A percentile compares a stretch with the other conserved stretches of the same genome.
Evolutionary conservation across 2,888 invertebrate species (phyloP).

Genomic region (Xanthorhoe designata): DNA sequence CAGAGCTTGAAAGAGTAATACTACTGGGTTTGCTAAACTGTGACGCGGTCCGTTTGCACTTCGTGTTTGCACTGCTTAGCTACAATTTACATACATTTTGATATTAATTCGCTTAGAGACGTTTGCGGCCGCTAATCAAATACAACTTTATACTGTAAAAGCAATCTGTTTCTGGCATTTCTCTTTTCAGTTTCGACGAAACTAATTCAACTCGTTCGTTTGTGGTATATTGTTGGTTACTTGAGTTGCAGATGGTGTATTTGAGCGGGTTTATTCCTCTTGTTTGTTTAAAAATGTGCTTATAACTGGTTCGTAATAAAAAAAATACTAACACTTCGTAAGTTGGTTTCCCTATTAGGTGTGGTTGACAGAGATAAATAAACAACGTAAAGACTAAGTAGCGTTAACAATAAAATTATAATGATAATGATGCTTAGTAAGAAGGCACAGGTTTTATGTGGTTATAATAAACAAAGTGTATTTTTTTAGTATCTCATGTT

Average conservation of each 20-base stretch:
- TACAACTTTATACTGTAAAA: conserved; percentile 25
- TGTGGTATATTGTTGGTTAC: conserved; percentile 17
- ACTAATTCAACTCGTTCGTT: conserved; percentile 30
- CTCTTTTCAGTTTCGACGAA: conserved; percentile 24
- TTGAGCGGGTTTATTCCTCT: not conserved
- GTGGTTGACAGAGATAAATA: too few species aligned
- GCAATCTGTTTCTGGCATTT: conserved; percentile 19
- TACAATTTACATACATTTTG: conserved; percentile 42
- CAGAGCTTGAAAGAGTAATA: not conserved
- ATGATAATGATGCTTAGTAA: not conserved
- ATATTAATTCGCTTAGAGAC: conserved; percentile 35
- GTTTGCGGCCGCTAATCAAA: conserved; percentile 35
- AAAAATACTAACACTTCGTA: not conserved
- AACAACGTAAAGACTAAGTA: too few species aligned
- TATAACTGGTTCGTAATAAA: not conserved
- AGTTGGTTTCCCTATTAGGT: too few species aligned
- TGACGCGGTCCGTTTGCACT: conserved; percentile 8
- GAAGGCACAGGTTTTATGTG: not conserved
- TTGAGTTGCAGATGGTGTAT: not conserved
- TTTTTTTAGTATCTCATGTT: not conserved
- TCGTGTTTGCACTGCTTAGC: conserved; percentile 29
- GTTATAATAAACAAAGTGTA: not conserved
- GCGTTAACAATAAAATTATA: too few species aligned
- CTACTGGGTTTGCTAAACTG: not conserved
- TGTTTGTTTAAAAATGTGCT: conserved; percentile 1